Evolutionary conservation across 2,797 vertebrate genomes (phyloP), one percentile per base, ranked within the genome.

Genomic region (Buceros bicornis): DNA sequence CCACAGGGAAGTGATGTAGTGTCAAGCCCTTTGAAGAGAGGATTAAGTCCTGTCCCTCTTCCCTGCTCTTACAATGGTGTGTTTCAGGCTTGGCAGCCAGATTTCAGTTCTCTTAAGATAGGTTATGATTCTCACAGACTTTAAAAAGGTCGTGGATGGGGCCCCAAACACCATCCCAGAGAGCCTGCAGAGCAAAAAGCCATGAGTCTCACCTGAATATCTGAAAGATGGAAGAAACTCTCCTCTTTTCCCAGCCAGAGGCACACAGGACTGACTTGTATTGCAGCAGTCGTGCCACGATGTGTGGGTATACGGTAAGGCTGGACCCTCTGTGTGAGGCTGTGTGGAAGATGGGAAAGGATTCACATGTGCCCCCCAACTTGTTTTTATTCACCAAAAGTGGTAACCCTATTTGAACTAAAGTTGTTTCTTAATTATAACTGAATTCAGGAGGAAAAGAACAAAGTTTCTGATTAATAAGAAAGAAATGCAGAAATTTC

Each of bases 401-500:
- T 37, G 11, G 11, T 72, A 66, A 70, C 5, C 67, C 3, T 48
- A 19, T 80, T 40, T 82, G n/a, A 89, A 40, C 15, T 70, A 35
- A 85, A 82, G 18, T 5, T 73, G 8, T 33, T 76, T 13, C 1
- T 50, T 56, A 82, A 62, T 79, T 74, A 35, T 11, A 87, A 20
- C 5, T 79, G 50, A 82, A 82, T 73, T 82, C 66, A 65, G 33
- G 31, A 56, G 16, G 28, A 14, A 40, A 50, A 6, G 22, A 50
- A 57, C 37, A 31, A 57, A 1, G 8, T 16, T 87, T 80, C 58
- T 82, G 71, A 85, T 87, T 87, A 91, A 87, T 73, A 87, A 43
- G 74, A 80, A 93, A 91, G 42, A 93, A 89, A 96, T 80, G 74
- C 13, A 89, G 54, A 87, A 89, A 70, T 93, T 94, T 91, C 74